These are phyloP conservation scores for Phycodurus eques DNA, from an alignment of 2,113 vertebrate genomes.

Conservation along the genomic window DNA sequence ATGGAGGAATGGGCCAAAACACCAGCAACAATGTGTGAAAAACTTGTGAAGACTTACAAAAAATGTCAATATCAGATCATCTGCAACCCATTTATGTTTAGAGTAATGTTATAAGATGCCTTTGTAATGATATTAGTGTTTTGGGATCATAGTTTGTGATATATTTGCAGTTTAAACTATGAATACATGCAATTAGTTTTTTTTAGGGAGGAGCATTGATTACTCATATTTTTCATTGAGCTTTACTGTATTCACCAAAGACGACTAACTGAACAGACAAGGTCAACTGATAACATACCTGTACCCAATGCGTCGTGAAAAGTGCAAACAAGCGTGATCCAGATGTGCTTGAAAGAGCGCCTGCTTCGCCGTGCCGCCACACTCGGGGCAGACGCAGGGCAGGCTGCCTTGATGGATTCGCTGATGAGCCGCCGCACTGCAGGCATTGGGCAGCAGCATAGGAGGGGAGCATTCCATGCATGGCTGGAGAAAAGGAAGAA, in stretches of 20 bases:
- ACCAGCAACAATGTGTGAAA: no score
- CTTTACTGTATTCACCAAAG: no score
- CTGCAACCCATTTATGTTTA: no score
- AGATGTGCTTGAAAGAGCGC: slow-evolving; percentile 81
- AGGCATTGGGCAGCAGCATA: slow-evolving; percentile 89
- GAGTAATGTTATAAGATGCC: no score
- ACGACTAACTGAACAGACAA: not conserved
- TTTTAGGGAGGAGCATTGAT: not conserved
- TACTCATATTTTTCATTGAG: not conserved
- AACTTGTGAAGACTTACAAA: no score
- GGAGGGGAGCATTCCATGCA: slow-evolving; percentile 83
- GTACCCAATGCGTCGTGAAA: slow-evolving; percentile 90
- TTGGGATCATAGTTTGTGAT: no score
- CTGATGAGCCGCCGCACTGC: slow-evolving; percentile 86
- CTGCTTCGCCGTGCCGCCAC: slow-evolving; percentile 80
- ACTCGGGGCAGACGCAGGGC: slow-evolving; percentile 90
- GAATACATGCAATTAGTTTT: no score
- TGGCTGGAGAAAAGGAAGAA: slow-evolving; percentile 60
- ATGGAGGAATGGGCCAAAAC: no score
- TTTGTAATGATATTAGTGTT: no score
- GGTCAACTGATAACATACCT: slow-evolving; percentile 64
- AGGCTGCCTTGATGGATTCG: slow-evolving; percentile 84
- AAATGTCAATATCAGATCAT: no score
- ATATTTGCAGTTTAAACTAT: no score
- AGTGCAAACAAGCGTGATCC: slow-evolving; percentile 86